Evolutionary conservation across 1,140 invertebrate species (phyloP).

Genomic region (Apis florea): DNA sequence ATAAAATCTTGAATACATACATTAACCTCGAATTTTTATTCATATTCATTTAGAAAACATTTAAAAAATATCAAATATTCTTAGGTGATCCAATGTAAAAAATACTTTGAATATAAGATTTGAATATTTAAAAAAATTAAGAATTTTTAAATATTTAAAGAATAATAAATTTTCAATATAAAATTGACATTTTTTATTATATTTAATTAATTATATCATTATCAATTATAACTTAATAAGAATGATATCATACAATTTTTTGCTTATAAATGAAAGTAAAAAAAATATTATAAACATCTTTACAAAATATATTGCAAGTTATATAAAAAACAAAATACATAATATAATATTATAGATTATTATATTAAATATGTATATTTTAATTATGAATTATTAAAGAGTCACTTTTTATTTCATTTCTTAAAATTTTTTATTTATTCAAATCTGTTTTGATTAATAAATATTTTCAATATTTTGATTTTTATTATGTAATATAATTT

Average conservation of each 20-base stretch:
- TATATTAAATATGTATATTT: background rate
- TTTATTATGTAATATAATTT: too few species aligned
- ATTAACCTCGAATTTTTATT: constrained; percentile 18
- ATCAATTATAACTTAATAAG: background rate
- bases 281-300: background rate
- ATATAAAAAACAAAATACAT: background rate
- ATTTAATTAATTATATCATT: background rate
- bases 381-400: background rate
- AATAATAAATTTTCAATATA: constrained; percentile 2
- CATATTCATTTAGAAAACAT: background rate
- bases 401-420: background rate
- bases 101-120: constrained; percentile 3
- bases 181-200: background rate
- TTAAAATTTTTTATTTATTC: background rate
- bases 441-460: background rate
- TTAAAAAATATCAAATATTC: background rate
- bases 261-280: background rate
- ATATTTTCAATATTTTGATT: background rate
- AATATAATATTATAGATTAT: background rate
- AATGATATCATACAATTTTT: background rate
- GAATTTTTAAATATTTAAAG: background rate
- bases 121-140: background rate
- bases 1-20: constrained; percentile 7
- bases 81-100: constrained; percentile 7
- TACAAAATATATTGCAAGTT: background rate